Conservation (phyloP, 1,140 invertebrate genomes). For the Bombyx mandarina region DNA sequence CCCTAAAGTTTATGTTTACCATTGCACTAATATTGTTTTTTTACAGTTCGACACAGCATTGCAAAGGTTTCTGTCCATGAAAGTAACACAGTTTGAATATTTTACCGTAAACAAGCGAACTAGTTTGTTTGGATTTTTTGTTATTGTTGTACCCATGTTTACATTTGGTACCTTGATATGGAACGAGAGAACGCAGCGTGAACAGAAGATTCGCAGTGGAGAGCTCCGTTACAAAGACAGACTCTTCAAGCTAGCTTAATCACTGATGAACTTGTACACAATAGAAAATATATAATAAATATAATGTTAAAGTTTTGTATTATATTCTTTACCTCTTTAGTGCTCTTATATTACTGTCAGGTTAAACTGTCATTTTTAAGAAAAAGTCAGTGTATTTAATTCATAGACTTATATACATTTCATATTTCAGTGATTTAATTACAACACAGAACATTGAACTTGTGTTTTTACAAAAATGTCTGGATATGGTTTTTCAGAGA, state of each 20-base stretch:
- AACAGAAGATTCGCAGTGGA: constrained; percentile 75
- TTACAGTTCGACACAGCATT: constrained; percentile 82
- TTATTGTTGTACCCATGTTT: constrained; percentile 74
- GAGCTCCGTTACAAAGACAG: constrained; percentile 82
- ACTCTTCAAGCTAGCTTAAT: constrained; percentile 35
- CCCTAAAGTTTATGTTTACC: neutral
- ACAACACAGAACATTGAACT: too few relatives aligned
- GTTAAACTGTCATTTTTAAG: too few relatives aligned
- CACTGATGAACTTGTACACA: constrained; percentile 7
- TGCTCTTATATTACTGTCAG: too few relatives aligned
- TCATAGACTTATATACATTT: too few relatives aligned
- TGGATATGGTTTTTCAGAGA: constrained; percentile 43
- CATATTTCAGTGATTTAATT: too few relatives aligned
- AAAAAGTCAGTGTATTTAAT: too few relatives aligned
- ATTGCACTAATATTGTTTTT: neutral
- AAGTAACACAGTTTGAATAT: constrained; percentile 74
- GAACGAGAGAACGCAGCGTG: constrained; percentile 67
- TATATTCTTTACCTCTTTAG: too few relatives aligned
- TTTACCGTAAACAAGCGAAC: constrained; percentile 78
- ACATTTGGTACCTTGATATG: constrained; percentile 70
- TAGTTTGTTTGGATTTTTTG: constrained; percentile 64
- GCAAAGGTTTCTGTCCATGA: constrained; percentile 79
- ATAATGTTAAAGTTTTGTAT: neutral
- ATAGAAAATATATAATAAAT: constrained; percentile 7
- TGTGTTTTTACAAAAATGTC: constrained; percentile 6